Base-by-base conservation (phyloP, 1,140 invertebrate species). In the Drosophila varians region DNA sequence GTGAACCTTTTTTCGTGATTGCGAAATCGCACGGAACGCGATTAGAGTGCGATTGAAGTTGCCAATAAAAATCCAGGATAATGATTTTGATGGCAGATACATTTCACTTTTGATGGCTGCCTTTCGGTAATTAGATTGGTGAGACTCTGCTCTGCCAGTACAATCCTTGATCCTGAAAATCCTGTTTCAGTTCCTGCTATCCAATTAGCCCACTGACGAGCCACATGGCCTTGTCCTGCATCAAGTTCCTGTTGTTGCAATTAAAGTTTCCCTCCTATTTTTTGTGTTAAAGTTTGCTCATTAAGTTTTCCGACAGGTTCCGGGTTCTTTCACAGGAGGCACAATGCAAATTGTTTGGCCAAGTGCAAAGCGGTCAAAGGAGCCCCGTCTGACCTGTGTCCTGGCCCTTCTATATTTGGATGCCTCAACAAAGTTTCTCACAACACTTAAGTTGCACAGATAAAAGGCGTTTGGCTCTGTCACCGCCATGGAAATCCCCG, bases 391-490 rank as follows among this genome's bases (percentile, higher is more conserved):
- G 2, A 9, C 21, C 34, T 6, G 8, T 16, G 38, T 14, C 42
- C 8, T 16, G 9, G 56, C 14, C 25, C 34, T 42, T 80, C 68
- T 84, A 78, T 75, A 75, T 84, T 83, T 75, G 72, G 75, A 40
- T 46, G 64, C 52, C 79, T 84, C 60, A 68, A 60, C 64, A 78
- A 83, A 84, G 74, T 83, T 84, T 78, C 70, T 68, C 73, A 75
- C 74, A 83, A 84, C 78, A 83, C 79, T 83, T 75, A 84, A 75
- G 75, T 51, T 69, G 47, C 42, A 55, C 55, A 66, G 64, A 73
- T 73, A 82, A 82, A 82, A 82, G 77, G 31, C 16, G 65, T 54
- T 36, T 16, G 52, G 16, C 31, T 8, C 38, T 34, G 18, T 40
- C 11, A 34, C 25, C 34, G 45, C 36, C 51, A 21, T 43, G 49